Evolutionary conservation across 1,140 invertebrate species (phyloP).

Genomic region (Pygmarrhopalites habei): DNA sequence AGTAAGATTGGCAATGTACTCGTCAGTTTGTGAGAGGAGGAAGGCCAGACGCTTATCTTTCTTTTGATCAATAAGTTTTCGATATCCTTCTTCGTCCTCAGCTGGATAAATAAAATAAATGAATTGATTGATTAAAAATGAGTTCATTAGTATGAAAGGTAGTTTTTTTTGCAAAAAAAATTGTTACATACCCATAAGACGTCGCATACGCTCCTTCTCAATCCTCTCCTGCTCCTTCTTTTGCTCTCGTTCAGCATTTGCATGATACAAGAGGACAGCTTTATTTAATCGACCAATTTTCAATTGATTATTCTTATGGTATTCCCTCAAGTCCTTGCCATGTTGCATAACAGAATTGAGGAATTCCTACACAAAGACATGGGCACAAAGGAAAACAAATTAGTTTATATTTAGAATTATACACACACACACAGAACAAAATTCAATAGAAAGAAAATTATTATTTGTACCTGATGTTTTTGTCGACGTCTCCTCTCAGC

Average conservation of each 20-base stretch:
- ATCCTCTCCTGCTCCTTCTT: slow-evolving; percentile 64
- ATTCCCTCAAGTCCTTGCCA: slow-evolving; percentile 54
- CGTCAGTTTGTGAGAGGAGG: slow-evolving; percentile 61
- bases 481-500: slow-evolving; percentile 56
- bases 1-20: slow-evolving; percentile 59
- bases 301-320: slow-evolving; percentile 50
- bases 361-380: slow-evolving; percentile 54
- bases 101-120: no score
- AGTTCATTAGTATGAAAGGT: no score
- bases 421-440: no score
- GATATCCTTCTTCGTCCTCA: slow-evolving; percentile 35
- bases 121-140: no score
- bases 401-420: not conserved
- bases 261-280: slow-evolving; percentile 56
- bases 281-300: slow-evolving; percentile 57
- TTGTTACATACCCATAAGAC: no score
- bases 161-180: no score
- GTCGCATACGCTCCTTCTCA: slow-evolving; percentile 61
- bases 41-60: slow-evolving; percentile 63
- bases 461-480: slow-evolving; percentile 48
- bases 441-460: no score
- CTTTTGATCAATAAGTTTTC: slow-evolving; percentile 66
- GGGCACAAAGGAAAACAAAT: slow-evolving; percentile 6
- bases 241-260: slow-evolving; percentile 62
- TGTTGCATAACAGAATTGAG: slow-evolving; percentile 58